Evolutionary conservation across 2,888 invertebrate genomes (phyloP).

Genomic region (Pseudanteris insignis): DNA sequence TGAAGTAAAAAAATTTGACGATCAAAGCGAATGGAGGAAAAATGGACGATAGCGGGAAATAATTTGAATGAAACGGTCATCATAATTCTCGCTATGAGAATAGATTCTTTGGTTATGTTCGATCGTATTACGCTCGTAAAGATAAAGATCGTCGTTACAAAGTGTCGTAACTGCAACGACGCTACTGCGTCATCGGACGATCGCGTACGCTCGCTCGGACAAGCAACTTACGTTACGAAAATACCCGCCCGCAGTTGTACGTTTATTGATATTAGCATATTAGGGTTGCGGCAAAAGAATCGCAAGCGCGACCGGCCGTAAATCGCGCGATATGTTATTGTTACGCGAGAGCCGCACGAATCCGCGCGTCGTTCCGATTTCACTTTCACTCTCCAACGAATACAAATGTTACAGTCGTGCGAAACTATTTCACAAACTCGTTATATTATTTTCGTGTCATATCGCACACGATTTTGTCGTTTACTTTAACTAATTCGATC

Average conservation of each 20-base stretch:
- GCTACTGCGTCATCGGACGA: conserved; percentile 33
- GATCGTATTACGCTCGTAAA: conserved; percentile 34
- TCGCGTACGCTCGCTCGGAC: conserved; percentile 22
- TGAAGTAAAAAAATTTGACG: conserved; percentile 1
- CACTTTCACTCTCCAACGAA: conserved; percentile 36
- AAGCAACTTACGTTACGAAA: conserved; percentile 26
- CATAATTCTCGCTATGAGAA: conserved; percentile 28
- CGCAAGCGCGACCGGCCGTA: conserved; percentile 23
- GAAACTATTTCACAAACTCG: conserved; percentile 26
- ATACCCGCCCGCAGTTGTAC: conserved; percentile 19
- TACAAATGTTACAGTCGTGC: conserved; percentile 22
- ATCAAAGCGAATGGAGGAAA: too few relatives aligned
- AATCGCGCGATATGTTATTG: conserved; percentile 37
- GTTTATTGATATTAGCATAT: conserved; percentile 37
- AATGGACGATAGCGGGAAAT: conserved; percentile 9
- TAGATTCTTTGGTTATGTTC: conserved; percentile 20
- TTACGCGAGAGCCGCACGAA: conserved; percentile 29
- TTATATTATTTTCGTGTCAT: conserved; percentile 29
- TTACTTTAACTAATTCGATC: conserved; percentile 10
- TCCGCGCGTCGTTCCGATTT: too few relatives aligned
- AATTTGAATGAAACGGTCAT: conserved; percentile 26
- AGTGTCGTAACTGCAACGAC: conserved; percentile 40
- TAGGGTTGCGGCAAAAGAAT: conserved; percentile 29
- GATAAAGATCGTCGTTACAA: conserved; percentile 33
- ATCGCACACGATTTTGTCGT: conserved; percentile 15